Evolutionary conservation across 2,797 vertebrate genomes (phyloP), one percentile per base, ranked within the genome.

Genomic region (Gobio occitaniae): DNA sequence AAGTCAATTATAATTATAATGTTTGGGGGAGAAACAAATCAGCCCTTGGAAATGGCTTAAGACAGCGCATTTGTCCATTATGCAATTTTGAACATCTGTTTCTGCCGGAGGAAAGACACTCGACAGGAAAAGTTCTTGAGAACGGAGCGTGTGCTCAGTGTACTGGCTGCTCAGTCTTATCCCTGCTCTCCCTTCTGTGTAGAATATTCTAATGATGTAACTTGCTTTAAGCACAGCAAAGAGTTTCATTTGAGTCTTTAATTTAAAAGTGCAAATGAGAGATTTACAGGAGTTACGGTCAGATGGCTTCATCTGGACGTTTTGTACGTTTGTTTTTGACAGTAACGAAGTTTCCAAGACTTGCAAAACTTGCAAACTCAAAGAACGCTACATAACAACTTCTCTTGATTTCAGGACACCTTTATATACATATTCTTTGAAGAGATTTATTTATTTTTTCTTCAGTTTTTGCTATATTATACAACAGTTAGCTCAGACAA

Each of bases 61-160:
- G 91, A 91, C 92, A 88, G 86, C 88, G 86, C 89, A 87, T 50
- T 91, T 89, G 87, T 88, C 89, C 87, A 71, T 93, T 90, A 88
- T 90, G 90, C 88, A 92, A 91, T 90, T 90, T 32, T 72, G 32
- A 92, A 92, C 92, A 94, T 94, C 91, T 89, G 83, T 74, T 82
- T 69, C 63, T 79, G 77, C 83, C 56, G 50, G 59, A 83, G 83
- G 76, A 84, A 85, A 85, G 80, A 56, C 72, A 36, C 71, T 82
- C 54, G 13, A 38, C 72, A 56, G 83, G 61, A 78, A 70, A 41
- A 48, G 15, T 66, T 19, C 36, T 84, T 36, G 84, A 52, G 72
- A 75, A 10, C 4, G 52, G 11, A 69, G 77, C 8, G 65, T 47
- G 25, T 61, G 69, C 80, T 69, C 41, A 41, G 17, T 25, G 25